A percentile compares a stretch with the other conserved stretches of the same genome.
Conservation (phyloP, 2,113 vertebrate species). For the Geococcyx californianus region DNA sequence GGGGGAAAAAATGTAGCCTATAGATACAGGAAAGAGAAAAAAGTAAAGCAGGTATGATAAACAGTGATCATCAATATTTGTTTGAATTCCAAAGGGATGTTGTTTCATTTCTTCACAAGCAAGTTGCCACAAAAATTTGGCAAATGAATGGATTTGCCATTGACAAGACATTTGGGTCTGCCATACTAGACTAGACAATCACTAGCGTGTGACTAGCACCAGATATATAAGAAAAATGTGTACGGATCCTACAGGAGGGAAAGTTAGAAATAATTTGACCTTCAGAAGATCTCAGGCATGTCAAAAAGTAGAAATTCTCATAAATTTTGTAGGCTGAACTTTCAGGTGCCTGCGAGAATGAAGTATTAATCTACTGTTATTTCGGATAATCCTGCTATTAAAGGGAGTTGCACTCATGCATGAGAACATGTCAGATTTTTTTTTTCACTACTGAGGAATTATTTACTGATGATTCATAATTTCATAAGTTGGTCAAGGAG, state of each 20-base stretch:
- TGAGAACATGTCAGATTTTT: not conserved
- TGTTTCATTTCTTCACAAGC: not conserved
- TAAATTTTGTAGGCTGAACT: not conserved
- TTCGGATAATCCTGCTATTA: not conserved
- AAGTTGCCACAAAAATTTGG: not conserved
- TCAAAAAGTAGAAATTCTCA: not conserved
- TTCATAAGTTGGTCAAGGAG: not conserved
- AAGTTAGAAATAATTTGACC: not conserved
- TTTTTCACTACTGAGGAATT: not conserved
- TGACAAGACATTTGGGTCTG: not conserved
- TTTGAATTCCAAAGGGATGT: not conserved
- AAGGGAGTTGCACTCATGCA: not conserved
- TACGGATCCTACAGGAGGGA: not conserved
- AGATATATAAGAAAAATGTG: not conserved
- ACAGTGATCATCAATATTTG: not conserved
- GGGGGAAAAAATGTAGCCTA: not conserved
- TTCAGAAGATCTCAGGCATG: not conserved
- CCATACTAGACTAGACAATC: not conserved
- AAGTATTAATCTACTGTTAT: not conserved
- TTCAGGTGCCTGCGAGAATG: not conserved
- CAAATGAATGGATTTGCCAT: not conserved
- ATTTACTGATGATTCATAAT: not conserved
- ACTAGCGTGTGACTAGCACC: not conserved
- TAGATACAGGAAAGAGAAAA: not conserved
- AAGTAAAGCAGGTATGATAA: not conserved